Base-by-base conservation (phyloP, 2,113 vertebrate genomes). In the Petromus typicus region DNA sequence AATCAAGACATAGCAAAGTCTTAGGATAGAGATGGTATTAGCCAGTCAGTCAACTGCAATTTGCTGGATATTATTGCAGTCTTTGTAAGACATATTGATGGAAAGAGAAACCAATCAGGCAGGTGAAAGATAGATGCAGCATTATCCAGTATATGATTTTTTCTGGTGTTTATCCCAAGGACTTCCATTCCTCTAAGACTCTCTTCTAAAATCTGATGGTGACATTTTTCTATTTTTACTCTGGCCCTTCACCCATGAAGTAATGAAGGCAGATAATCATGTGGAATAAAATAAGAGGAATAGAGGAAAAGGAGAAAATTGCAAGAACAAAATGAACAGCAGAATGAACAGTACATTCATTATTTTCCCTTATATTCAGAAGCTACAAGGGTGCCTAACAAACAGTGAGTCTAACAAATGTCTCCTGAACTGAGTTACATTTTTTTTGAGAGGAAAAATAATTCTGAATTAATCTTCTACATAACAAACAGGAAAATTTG, bases 191-290 rank as follows among this genome's bases (percentile, higher is more conserved):
- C 4, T 4, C 18, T 25, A 40, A 66, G 25, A 34, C 9, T 18
- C 82, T 80, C 87, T 96, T 76, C 76, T 37, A 71, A 88, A 82
- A 80, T 54, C 69, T 67, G 59, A 37, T 30, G 40, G 18, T 86
- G 61, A 37, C 43, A 45, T 48, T 92, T 66, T 8, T 87, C 13
- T 79, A 0, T 27, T 54, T 94, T 78, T 78, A 80, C 16, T 89
- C 30, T 89, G 56, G 13, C 4, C 2, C 32, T 90, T 78, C 37
- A 61, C 79, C 64, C n/a, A 79, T 43, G 54, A 88, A 9, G 37
- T 27, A 61, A 86, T 37, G 37, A 71, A 79, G 16, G 51, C 23
- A 80, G 75, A 84, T 37, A 66, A 32, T 10, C 43, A 67, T 61
- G 27, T 12, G 71, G n/a, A 93, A 34, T 94, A 34, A 80, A 64